A percentile compares a stretch with the other conserved stretches of the same genome.
These are phyloP conservation scores for Erpobdella octoculata DNA, from an alignment of 2,888 invertebrate genomes.

Conservation along the genomic window DNA sequence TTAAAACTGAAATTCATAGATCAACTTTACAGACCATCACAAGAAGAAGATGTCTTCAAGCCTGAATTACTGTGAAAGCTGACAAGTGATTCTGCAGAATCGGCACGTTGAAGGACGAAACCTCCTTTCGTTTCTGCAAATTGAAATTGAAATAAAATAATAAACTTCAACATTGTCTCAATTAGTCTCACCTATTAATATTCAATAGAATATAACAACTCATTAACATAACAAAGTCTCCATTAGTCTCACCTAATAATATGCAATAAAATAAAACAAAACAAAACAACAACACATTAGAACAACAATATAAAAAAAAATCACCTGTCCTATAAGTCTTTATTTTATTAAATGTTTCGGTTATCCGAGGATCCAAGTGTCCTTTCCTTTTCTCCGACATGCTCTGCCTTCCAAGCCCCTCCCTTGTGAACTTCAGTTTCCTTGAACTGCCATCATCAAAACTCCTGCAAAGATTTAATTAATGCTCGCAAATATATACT, in stretches of 20 bases:
- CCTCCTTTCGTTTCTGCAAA: not conserved
- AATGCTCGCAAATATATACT: too few relatives aligned
- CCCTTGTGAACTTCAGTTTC: constrained; percentile 15
- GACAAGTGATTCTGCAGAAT: not conserved
- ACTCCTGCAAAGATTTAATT: not conserved
- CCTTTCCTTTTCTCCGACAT: constrained; percentile 33
- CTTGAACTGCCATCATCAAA: not conserved
- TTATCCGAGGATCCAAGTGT: constrained; percentile 19
- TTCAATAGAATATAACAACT: not conserved
- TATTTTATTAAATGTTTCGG: constrained; percentile 28
- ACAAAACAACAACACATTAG: too few relatives aligned
- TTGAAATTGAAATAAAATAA: too few relatives aligned
- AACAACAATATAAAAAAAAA: too few relatives aligned
- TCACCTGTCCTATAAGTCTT: not conserved
- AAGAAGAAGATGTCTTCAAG: not conserved
- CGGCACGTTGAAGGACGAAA: not conserved
- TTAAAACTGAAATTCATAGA: too few relatives aligned
- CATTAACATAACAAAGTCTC: not conserved
- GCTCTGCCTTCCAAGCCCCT: constrained; percentile 30
- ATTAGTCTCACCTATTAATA: not conserved
- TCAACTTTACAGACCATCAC: too few relatives aligned
- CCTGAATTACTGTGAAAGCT: not conserved
- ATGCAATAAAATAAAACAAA: too few relatives aligned
- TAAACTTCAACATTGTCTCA: not conserved
- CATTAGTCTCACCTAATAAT: not conserved